Conservation (phyloP, 2,888 invertebrate species). For the Drosophila monieri region DNA sequence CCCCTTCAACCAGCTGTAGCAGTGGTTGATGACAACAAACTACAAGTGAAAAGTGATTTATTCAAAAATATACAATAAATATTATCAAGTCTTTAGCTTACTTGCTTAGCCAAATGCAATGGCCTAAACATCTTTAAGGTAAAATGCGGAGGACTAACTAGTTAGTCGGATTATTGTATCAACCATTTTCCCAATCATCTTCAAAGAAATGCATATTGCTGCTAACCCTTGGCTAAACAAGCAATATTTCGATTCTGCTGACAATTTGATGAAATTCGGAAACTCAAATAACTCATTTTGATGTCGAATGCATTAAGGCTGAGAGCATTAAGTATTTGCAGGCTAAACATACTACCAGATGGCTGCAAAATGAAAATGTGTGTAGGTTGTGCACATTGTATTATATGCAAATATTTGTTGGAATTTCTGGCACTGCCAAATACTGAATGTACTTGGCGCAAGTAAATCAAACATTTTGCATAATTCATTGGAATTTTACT, state of each 20-base stretch:
- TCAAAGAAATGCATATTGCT: neutral
- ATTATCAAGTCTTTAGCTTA: too few species aligned
- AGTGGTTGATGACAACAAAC: slow-evolving; percentile 83
- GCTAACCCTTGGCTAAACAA: neutral
- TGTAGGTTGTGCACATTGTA: slow-evolving; percentile 11
- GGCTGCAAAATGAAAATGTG: slow-evolving; percentile 2
- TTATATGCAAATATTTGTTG: slow-evolving; percentile 65
- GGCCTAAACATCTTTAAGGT: too few species aligned
- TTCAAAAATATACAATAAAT: neutral
- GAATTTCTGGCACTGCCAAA: slow-evolving; percentile 30
- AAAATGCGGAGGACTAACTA: neutral
- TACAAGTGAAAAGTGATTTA: slow-evolving; percentile 7
- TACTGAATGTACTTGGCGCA: slow-evolving; percentile 29
- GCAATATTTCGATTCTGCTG: neutral
- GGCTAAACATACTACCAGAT: slow-evolving; percentile 15
- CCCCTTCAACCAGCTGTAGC: slow-evolving; percentile 92
- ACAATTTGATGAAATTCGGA: slow-evolving; percentile 25
- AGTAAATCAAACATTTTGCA: slow-evolving; percentile 58
- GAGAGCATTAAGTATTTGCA: slow-evolving; percentile 61
- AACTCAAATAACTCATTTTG: slow-evolving; percentile 30
- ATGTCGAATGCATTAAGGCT: slow-evolving; percentile 49
- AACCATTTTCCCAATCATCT: neutral
- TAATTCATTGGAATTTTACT: slow-evolving; percentile 56
- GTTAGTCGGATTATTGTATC: neutral
- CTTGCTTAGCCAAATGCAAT: neutral